Conservation (phyloP, 1,140 invertebrate genomes). For the Neotoxoptera formosana region DNA sequence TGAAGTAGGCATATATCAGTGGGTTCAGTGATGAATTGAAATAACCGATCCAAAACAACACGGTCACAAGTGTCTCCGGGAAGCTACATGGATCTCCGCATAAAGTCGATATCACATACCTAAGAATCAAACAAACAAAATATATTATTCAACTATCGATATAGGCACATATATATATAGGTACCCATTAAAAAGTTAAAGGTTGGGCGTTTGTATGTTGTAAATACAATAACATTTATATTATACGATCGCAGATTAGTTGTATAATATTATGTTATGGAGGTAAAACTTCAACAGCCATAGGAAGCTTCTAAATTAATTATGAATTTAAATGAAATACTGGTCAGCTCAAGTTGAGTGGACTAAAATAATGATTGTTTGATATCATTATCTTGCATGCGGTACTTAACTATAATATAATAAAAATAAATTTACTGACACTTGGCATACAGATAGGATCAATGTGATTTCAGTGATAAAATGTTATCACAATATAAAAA, state of each 20-base stretch:
- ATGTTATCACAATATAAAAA: no score
- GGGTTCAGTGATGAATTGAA: constrained; percentile 98
- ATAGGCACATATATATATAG: not conserved
- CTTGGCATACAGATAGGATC: not conserved
- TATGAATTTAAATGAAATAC: not conserved
- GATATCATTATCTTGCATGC: not conserved
- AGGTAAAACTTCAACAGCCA: not conserved
- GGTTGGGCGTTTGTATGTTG: not conserved
- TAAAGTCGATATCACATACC: constrained; percentile 87
- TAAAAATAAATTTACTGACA: not conserved
- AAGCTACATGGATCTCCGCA: constrained; percentile 83
- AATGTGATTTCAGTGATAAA: not conserved
- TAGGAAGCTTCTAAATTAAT: no score
- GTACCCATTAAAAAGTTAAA: not conserved
- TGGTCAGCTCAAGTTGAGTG: not conserved
- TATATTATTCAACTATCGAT: not conserved
- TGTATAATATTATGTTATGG: not conserved
- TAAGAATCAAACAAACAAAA: constrained; percentile 62
- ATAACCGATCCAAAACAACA: constrained; percentile 85
- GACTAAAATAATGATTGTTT: not conserved
- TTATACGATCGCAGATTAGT: not conserved
- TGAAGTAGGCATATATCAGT: constrained; percentile 97
- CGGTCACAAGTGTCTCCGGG: constrained; percentile 81
- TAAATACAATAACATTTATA: not conserved
- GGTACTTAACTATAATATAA: not conserved